Percentiles rank a stretch among this genome's conserved stretches.
These are phyloP conservation scores for Papilio polyxenes DNA, from an alignment of 1,140 invertebrate species.

Conservation along the genomic window DNA sequence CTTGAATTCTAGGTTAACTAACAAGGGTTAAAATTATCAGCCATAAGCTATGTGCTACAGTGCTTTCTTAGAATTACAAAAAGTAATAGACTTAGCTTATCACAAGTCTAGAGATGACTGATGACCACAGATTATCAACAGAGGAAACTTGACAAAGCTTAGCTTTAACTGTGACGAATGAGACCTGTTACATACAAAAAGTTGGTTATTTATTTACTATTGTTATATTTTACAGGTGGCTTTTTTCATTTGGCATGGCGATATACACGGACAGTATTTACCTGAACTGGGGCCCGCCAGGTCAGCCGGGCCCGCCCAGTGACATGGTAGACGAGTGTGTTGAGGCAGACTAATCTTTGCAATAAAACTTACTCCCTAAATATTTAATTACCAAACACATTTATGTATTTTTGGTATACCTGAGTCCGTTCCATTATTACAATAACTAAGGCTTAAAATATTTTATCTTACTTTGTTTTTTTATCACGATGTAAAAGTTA, in stretches of 20 bases:
- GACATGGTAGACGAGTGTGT: slow-evolving; percentile 68
- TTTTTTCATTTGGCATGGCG: slow-evolving; percentile 63
- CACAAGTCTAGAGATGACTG: no score
- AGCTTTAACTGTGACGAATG: background rate
- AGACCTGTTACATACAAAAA: background rate
- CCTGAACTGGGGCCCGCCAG: slow-evolving; percentile 62
- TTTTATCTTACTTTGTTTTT: no score
- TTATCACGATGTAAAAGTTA: no score
- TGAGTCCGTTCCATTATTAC: no score
- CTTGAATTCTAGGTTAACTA: no score
- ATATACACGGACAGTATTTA: slow-evolving; percentile 63
- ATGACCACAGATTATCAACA: background rate
- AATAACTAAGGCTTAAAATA: no score
- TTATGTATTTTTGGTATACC: no score
- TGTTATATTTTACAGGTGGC: slow-evolving; percentile 53
- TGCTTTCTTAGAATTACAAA: no score
- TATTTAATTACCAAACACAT: background rate
- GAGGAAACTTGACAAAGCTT: background rate
- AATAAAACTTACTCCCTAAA: slow-evolving; percentile 12
- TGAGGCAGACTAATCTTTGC: slow-evolving; percentile 45
- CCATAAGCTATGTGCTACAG: no score
- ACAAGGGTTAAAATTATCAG: no score
- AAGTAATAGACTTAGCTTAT: no score
- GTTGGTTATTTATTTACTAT: background rate
- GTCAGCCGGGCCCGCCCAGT: slow-evolving; percentile 62